Conservation (phyloP, 1,140 invertebrate genomes). For the Zaprionus vittiger region DNA sequence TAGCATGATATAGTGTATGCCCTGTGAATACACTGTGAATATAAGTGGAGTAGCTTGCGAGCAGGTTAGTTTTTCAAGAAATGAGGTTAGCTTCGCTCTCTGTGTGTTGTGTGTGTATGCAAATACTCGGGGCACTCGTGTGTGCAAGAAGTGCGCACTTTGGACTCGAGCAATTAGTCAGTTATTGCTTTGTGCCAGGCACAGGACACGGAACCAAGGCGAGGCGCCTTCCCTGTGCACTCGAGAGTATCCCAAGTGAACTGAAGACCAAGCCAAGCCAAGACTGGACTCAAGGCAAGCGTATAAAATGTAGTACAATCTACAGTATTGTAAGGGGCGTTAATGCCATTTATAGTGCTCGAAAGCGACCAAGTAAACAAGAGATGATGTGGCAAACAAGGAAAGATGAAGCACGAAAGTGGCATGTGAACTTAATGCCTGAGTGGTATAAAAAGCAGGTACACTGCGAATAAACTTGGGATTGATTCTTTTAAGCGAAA, state of each 20-base stretch:
- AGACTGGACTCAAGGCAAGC: slow-evolving; percentile 26
- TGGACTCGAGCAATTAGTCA: slow-evolving; percentile 74
- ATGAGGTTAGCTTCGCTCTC: slow-evolving; percentile 56
- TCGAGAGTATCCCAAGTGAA: slow-evolving; percentile 13
- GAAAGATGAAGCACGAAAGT: not conserved
- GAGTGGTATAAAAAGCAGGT: not conserved
- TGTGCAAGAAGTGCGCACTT: slow-evolving; percentile 47
- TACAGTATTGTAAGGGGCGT: slow-evolving; percentile 34
- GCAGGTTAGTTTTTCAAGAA: slow-evolving; percentile 50
- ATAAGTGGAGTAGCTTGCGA: slow-evolving; percentile 15
- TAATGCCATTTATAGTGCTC: slow-evolving; percentile 27
- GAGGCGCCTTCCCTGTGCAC: not conserved
- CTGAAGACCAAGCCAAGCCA: not conserved
- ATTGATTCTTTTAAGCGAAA: not conserved
- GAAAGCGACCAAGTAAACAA: slow-evolving; percentile 9
- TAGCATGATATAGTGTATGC: slow-evolving; percentile 41
- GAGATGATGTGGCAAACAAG: not conserved
- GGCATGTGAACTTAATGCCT: not conserved
- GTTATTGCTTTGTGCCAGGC: slow-evolving; percentile 62
- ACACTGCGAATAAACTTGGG: not conserved
- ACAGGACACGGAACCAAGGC: not conserved
- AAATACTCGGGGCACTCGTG: slow-evolving; percentile 54
- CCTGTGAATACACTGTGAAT: slow-evolving; percentile 46
- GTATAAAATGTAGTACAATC: slow-evolving; percentile 25
- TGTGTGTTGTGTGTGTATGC: slow-evolving; percentile 40